phyloP scores from a whole-genome alignment of 2,797 vertebrate species.

The Pseudochromis fuscus region DNA sequence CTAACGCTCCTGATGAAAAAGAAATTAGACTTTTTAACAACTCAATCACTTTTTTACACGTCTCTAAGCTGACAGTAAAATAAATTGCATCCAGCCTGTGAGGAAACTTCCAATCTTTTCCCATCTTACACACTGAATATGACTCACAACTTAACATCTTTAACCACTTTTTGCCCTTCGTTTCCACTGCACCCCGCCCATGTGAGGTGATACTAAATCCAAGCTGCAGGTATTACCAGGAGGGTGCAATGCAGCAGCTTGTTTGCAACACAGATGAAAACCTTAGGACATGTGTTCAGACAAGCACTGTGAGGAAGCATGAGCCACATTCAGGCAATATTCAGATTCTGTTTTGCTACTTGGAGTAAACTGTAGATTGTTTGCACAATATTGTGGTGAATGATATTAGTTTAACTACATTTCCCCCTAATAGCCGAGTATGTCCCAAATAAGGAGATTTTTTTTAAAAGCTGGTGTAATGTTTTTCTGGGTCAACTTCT shows the following conservation, averaged over 20 bases:
- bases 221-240: conserved; percentile 17
- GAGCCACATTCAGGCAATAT: neutral
- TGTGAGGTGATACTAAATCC: conserved; percentile 15
- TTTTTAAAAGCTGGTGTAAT: too few relatives aligned
- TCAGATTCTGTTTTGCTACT: neutral
- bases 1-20: neutral
- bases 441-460: neutral
- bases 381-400: neutral
- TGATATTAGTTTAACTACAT: neutral
- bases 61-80: neutral
- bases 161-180: neutral
- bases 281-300: neutral
- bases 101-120: neutral
- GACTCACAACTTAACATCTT: neutral
- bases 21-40: neutral
- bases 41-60: neutral
- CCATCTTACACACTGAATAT: neutral
- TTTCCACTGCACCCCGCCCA: conserved; percentile 2
- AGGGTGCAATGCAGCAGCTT: neutral
- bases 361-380: neutral
- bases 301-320: neutral
- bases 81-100: neutral
- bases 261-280: neutral
- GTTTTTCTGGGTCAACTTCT: too few relatives aligned
- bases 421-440: neutral